These are phyloP conservation scores for Papilio protenor DNA, from an alignment of 2,888 invertebrate species.

Conservation along the genomic window DNA sequence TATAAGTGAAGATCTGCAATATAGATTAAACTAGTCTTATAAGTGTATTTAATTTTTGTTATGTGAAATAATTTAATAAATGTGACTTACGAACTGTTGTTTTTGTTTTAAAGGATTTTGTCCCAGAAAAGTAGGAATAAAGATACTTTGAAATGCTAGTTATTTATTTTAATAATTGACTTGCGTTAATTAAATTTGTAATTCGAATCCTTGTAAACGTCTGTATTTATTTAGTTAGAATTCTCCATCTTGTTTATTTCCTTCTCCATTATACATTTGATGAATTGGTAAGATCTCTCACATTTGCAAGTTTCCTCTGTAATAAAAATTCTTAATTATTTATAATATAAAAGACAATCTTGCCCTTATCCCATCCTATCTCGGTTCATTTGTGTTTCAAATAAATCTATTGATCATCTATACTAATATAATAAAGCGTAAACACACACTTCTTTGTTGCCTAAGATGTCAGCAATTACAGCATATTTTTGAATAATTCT, in stretches of 20 bases:
- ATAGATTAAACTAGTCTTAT: constrained; percentile 52
- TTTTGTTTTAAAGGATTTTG: not conserved
- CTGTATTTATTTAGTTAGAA: constrained; percentile 21
- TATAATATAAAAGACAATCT: too few relatives aligned
- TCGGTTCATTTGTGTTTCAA: too few relatives aligned
- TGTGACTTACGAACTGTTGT: not conserved
- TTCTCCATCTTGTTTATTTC: constrained; percentile 64
- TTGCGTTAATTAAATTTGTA: not conserved
- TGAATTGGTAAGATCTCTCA: constrained; percentile 78
- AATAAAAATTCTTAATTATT: constrained; percentile 47
- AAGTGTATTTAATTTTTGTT: constrained; percentile 45
- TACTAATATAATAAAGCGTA: too few relatives aligned
- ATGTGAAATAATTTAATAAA: constrained; percentile 20
- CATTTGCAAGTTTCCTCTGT: constrained; percentile 79
- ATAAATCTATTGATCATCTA: too few relatives aligned
- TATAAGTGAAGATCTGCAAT: constrained; percentile 54
- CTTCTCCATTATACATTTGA: constrained; percentile 80
- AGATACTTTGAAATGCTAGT: constrained; percentile 5
- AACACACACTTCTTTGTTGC: too few relatives aligned
- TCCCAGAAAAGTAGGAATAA: not conserved
- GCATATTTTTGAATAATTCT: too few relatives aligned
- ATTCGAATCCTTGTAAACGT: not conserved
- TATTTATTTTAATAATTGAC: not conserved
- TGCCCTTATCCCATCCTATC: too few relatives aligned
- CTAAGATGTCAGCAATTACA: too few relatives aligned